phyloP scores from a whole-genome alignment of 2,113 vertebrate genomes.

The Strix aluco region DNA sequence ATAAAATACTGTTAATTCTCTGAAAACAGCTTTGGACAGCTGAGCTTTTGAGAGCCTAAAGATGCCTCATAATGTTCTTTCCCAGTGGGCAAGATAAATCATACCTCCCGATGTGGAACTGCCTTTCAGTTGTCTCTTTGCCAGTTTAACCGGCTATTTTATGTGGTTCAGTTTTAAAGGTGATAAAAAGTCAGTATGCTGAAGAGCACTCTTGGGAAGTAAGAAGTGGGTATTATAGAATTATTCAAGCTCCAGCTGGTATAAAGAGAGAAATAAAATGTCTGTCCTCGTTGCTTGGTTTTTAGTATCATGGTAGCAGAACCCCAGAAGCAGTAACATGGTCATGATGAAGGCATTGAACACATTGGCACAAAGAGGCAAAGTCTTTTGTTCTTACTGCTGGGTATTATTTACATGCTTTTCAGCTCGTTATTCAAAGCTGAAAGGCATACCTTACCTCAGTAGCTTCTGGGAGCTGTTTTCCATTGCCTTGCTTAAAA shows the following conservation, averaged over 20 bases:
- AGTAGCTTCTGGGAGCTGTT: background rate
- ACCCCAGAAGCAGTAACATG: background rate
- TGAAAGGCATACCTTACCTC: background rate
- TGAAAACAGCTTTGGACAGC: background rate
- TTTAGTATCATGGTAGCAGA: background rate
- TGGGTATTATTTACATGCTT: background rate
- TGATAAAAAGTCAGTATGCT: slow-evolving; percentile 50
- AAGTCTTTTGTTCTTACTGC: background rate
- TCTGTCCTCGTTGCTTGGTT: background rate
- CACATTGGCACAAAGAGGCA: background rate
- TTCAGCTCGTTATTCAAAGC: background rate
- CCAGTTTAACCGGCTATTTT: slow-evolving; percentile 11
- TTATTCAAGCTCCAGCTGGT: slow-evolving; percentile 31
- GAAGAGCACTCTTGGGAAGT: slow-evolving; percentile 25
- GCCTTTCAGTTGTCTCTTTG: slow-evolving; percentile 22
- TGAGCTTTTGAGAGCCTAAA: slow-evolving; percentile 26
- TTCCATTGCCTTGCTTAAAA: background rate
- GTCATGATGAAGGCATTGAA: background rate
- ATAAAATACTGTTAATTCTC: slow-evolving; percentile 40
- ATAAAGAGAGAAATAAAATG: slow-evolving; percentile 10
- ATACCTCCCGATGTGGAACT: background rate
- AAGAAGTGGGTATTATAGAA: slow-evolving; percentile 10
- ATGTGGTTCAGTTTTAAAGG: slow-evolving; percentile 35
- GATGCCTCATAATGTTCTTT: slow-evolving; percentile 18
- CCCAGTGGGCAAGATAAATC: slow-evolving; percentile 19